phyloP scores from a whole-genome alignment of 2,797 vertebrate genomes.

The Pogoniulus pusillus region DNA sequence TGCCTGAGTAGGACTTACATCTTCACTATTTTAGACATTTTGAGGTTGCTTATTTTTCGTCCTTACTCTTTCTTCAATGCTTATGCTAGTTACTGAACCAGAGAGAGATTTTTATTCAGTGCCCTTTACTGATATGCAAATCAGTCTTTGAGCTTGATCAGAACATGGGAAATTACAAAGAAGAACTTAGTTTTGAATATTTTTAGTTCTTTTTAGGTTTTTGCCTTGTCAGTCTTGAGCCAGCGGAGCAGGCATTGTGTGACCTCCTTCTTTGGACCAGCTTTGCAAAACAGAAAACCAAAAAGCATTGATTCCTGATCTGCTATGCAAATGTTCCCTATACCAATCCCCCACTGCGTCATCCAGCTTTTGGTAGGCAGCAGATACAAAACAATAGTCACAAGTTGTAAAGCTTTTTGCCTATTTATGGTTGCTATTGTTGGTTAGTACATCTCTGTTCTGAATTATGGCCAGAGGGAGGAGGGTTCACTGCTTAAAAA shows the following conservation, averaged over 20 bases:
- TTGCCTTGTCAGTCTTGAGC: not conserved
- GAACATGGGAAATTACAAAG: not conserved
- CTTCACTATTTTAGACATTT: not conserved
- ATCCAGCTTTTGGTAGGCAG: not conserved
- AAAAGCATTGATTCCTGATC: not conserved
- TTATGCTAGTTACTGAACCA: not conserved
- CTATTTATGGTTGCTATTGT: not conserved
- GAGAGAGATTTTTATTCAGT: not conserved
- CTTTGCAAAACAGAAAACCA: not conserved
- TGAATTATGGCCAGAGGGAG: not conserved
- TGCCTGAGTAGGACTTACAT: not conserved
- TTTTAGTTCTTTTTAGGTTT: not conserved
- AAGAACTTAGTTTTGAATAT: not conserved
- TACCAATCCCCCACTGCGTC: not conserved
- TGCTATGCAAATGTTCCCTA: not conserved
- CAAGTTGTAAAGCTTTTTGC: not conserved
- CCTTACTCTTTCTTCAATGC: not conserved
- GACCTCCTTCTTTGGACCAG: not conserved
- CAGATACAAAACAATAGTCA: not conserved
- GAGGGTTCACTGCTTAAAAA: not conserved
- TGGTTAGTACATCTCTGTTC: not conserved
- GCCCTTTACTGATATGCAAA: not conserved
- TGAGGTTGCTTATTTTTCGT: not conserved
- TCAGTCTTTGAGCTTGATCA: not conserved
- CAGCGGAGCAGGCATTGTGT: not conserved